Base-by-base conservation (phyloP, 2,888 invertebrate species). In the Pasiphila rectangulata region DNA sequence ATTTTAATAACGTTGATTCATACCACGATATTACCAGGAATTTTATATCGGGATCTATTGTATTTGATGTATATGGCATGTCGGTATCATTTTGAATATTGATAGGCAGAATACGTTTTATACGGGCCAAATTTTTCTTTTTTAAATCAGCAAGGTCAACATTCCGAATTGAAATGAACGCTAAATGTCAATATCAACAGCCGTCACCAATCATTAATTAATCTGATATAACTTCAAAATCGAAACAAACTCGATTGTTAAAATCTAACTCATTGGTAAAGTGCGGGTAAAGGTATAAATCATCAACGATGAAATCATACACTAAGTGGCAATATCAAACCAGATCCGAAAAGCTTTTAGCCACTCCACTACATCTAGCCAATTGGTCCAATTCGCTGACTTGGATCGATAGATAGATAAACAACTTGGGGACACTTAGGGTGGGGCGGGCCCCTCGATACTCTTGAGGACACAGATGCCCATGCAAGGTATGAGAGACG, bases 341-440 rank as follows among this genome's bases (percentile, higher is more conserved):
- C 37, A 23, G 45, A 35, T 23, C 19, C 49, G n/a, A 57, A 60
- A 54, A 55, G 58, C 56, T 54, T 51, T 49, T 56, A 55, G 57
- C 55, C 61, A 61, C 40, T 49, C 29, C 40, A 59, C 60, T 61
- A 57, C 57, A 62, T 61, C 58, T 59, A 62, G 54, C 61, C 67
- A 68, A 71, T 70, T 67, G 68, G 60, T 63, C 57, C 66, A 63
- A 66, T 72, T 68, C 64, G 64, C 66, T 65, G 71, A 68, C 67
- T 63, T 44, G 70, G 78, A 79, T 83, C 83, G 78, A 82, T 83
- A 78, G 64, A 73, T 70, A 75, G 78, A 79, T 81, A 84, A 81
- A 85, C 79, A 80, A 76, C 70, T 69, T 71, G 68, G 56, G 58
- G 53, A 56, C 58, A 50, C 48, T 46, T 46, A 38, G 72, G 71